Conservation (phyloP, 2,888 invertebrate genomes). For the Tenodera sinensis region DNA sequence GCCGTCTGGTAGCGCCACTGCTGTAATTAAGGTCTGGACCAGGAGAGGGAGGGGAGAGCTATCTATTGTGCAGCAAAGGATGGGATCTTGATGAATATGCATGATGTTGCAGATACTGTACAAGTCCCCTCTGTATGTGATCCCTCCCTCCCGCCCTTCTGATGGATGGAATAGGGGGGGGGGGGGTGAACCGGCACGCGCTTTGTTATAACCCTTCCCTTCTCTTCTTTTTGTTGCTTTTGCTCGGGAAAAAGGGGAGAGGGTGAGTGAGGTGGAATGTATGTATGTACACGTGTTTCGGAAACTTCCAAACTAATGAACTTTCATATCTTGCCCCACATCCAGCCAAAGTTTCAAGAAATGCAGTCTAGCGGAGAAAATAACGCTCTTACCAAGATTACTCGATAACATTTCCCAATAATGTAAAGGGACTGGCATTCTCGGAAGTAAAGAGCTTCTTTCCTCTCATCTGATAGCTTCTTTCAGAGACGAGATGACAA, state of each 20-base stretch:
- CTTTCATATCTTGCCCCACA: neutral
- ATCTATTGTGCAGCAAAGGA: slow-evolving; percentile 10
- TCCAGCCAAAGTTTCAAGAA: neutral
- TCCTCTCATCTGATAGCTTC: too few species aligned
- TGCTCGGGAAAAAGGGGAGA: neutral
- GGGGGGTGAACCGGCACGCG: neutral
- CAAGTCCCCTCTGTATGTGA: neutral
- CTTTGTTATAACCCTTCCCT: neutral
- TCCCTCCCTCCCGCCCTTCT: neutral
- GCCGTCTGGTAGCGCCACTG: neutral
- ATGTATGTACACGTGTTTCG: neutral
- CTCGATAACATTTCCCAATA: neutral
- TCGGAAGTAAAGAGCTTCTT: too few species aligned
- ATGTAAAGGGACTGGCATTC: too few species aligned
- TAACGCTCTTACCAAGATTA: neutral
- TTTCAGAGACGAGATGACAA: too few species aligned
- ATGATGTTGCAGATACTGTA: slow-evolving; percentile 2
- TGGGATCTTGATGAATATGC: neutral
- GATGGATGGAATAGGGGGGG: neutral
- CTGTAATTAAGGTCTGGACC: neutral
- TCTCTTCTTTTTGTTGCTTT: neutral
- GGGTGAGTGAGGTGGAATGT: neutral
- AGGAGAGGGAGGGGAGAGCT: neutral
- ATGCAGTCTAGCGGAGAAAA: neutral
- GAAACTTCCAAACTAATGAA: neutral